phyloP scores from a whole-genome alignment of 2,113 vertebrate genomes.

The Emberiza fucata region DNA sequence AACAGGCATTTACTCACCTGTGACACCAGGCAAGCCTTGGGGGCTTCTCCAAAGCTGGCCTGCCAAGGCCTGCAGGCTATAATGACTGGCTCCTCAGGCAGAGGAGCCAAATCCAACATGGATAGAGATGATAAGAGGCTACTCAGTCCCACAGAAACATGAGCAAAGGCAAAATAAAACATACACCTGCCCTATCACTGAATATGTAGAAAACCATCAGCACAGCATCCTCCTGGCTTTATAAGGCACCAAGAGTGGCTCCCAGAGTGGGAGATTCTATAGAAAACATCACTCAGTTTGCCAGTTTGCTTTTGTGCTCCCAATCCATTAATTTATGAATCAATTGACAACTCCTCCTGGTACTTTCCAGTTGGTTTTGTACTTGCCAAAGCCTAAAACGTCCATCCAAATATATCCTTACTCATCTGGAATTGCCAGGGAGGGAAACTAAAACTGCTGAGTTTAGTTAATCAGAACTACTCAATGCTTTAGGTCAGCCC shows the following conservation, averaged over 20 bases:
- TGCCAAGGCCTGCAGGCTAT: slow-evolving; percentile 8
- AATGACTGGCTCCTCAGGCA: not conserved
- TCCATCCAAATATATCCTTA: not conserved
- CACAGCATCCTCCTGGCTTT: not conserved
- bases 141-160: slow-evolving; percentile 24
- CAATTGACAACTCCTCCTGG: not conserved
- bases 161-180: slow-evolving; percentile 32
- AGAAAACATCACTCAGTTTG: not conserved
- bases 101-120: slow-evolving; percentile 27
- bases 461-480: not conserved
- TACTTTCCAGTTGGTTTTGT: not conserved
- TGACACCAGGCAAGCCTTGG: slow-evolving; percentile 35
- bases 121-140: slow-evolving; percentile 6
- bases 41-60: not conserved
- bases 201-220: not conserved
- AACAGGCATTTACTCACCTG: not conserved
- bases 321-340: not conserved
- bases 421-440: not conserved
- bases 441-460: not conserved
- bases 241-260: not conserved
- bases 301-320: not conserved
- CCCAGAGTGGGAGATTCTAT: not conserved
- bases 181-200: not conserved
- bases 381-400: not conserved
- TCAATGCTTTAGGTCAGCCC: not conserved